These are phyloP conservation scores for Sander lucioperca DNA, from an alignment of 2,113 vertebrate genomes.

Conservation along the genomic window DNA sequence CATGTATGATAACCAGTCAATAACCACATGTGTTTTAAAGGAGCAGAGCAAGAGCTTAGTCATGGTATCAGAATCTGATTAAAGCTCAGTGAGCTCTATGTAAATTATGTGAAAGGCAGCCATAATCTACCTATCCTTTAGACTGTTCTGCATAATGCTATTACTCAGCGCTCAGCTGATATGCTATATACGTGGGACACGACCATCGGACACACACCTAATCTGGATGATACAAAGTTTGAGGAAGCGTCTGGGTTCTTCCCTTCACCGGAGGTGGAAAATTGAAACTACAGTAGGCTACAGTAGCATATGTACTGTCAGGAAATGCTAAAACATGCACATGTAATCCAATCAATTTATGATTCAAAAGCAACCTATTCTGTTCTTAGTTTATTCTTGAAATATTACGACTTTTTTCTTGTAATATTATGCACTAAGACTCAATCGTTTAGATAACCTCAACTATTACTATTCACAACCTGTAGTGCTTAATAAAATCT, in stretches of 20 bases:
- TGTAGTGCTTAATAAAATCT: constrained; percentile 79
- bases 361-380: neutral
- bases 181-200: neutral
- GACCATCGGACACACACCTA: neutral
- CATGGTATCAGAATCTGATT: neutral
- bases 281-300: neutral
- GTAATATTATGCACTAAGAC: neutral
- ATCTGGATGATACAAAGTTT: neutral
- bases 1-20: neutral
- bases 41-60: neutral
- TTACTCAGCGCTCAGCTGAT: neutral
- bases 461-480: constrained; percentile 53
- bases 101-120: neutral
- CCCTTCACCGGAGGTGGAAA: neutral
- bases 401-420: neutral
- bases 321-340: neutral
- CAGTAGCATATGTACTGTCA: neutral
- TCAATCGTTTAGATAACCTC: constrained; percentile 28
- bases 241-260: neutral
- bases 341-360: neutral
- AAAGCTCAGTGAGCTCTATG: too few relatives aligned
- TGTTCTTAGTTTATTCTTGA: neutral
- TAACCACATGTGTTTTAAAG: neutral
- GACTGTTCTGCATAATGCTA: too few relatives aligned
- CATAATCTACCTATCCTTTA: neutral